Evolutionary conservation across 2,797 vertebrate genomes (phyloP).

Genomic region (Cichlasoma orientale): DNA sequence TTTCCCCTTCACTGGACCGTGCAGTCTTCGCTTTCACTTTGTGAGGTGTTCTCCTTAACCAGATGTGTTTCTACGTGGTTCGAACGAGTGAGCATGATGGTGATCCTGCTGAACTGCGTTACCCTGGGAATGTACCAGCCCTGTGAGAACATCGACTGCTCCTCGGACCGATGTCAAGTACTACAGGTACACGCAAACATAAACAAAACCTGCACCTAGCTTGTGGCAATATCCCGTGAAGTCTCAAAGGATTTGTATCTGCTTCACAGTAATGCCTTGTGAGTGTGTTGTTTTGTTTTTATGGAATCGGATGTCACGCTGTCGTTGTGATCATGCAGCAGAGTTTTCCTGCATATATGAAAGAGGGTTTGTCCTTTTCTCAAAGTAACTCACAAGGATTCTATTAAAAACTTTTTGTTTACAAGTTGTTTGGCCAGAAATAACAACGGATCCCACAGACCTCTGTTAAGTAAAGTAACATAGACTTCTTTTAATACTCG

Average conservation of each 20-base stretch:
- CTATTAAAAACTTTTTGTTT: too few species aligned
- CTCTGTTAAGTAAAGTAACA: not conserved
- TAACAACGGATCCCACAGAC: not conserved
- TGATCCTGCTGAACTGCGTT: slow-evolving; percentile 96
- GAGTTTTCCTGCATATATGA: too few species aligned
- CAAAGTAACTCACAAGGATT: too few species aligned
- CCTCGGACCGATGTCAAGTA: slow-evolving; percentile 80
- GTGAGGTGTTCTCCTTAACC: slow-evolving; percentile 50
- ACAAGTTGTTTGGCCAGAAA: too few species aligned
- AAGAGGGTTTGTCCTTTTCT: too few species aligned
- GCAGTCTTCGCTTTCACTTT: not conserved
- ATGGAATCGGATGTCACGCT: not conserved
- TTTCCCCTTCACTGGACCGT: not conserved
- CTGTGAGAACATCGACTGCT: slow-evolving; percentile 96
- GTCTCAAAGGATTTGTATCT: not conserved
- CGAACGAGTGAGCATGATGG: slow-evolving; percentile 91
- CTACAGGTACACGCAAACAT: slow-evolving; percentile 64
- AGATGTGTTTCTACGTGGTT: slow-evolving; percentile 61
- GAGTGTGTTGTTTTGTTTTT: not conserved
- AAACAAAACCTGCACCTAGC: not conserved
- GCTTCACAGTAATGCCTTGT: not conserved
- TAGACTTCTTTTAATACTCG: not conserved
- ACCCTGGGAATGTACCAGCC: slow-evolving; percentile 99
- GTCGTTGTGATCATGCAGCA: too few species aligned
- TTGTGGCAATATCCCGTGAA: not conserved